phyloP scores from a whole-genome alignment of 1,140 invertebrate genomes.

The Harlomillsia oculata region DNA sequence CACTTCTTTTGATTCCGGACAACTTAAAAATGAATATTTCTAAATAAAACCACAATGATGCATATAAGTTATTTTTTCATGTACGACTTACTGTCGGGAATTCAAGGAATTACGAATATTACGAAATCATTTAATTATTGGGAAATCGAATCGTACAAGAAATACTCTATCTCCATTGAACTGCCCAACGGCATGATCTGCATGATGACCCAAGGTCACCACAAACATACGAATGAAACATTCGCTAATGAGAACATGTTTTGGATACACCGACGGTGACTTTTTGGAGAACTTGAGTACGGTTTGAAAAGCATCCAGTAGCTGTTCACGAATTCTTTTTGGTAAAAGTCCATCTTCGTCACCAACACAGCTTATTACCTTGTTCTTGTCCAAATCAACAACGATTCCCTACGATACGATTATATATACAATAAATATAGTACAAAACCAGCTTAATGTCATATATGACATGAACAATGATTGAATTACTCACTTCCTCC shows the following conservation, averaged over 20 bases:
- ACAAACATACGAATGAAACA: conserved; percentile 58
- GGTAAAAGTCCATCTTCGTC: conserved; percentile 56
- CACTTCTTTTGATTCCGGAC: conserved; percentile 50
- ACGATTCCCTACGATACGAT: conserved; percentile 50
- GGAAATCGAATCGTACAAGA: conserved; percentile 42
- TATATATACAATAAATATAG: neutral
- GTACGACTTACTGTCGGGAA: no score
- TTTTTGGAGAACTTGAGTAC: conserved; percentile 42
- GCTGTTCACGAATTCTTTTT: conserved; percentile 48
- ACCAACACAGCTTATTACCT: conserved; percentile 46
- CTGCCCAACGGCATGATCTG: conserved; percentile 45
- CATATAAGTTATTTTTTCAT: no score
- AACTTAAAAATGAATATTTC: conserved; percentile 53
- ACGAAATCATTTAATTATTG: conserved; percentile 9
- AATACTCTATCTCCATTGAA: conserved; percentile 46
- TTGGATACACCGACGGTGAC: conserved; percentile 39
- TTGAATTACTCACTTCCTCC: conserved; percentile 40
- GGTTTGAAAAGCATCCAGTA: conserved; percentile 53
- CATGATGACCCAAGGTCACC: conserved; percentile 52
- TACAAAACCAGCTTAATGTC: neutral
- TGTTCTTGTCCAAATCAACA: conserved; percentile 49
- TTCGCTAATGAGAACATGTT: conserved; percentile 56
- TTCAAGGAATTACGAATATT: conserved; percentile 36
- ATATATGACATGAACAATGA: neutral
- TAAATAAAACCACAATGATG: no score